Evolutionary conservation across 2,888 invertebrate species (phyloP), one percentile per base, ranked within the genome.

Genomic region (Microctonus hyperodae): DNA sequence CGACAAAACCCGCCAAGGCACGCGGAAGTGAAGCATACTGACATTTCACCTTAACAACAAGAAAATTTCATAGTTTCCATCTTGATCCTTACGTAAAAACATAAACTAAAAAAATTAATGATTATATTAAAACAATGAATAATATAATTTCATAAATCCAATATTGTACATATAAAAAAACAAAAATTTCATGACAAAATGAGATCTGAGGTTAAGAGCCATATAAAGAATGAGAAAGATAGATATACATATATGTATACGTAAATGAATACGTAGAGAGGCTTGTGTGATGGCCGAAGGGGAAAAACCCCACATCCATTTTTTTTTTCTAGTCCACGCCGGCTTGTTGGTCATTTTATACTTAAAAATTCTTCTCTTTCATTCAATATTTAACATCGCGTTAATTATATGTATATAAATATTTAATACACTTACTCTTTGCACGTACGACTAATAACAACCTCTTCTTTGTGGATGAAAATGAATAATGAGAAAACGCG

Each of bases 391-490:
- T 28, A 28, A 5, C 28, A 28, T 28, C 4, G 40, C 6, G 31
- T 22, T 11, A 16, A 55, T 53, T 23, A n/a, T 2, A 23, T 23
- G 13, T 3, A 58, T 22, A 51, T n/a, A 44, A 9, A 16, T 63
- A 23, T 11, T 66, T 33, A 48, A 56, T 51, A 67, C 51, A 77
- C 82, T 82, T 79, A 82, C 82, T 77, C 79, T 64, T 73, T 74
- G 74, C 81, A 82, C 80, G 78, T 82, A 77, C 73, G 76, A 73
- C 73, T 77, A 76, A 81, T 74, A 81, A 66, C 61, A 65, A 79
- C 71, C 73, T 77, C 77, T 78, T 79, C 76, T 78, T 76, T 76
- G 72, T 73, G 77, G 76, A 74, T 75, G 75, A 74, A 69, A 65
- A 70, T 70, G 64, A 75, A 35, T 63, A 65, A 53, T 59, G 64